These are phyloP conservation scores for Cataglyphis rosenhaueri DNA, from an alignment of 2,888 invertebrate genomes.

Conservation along the genomic window DNA sequence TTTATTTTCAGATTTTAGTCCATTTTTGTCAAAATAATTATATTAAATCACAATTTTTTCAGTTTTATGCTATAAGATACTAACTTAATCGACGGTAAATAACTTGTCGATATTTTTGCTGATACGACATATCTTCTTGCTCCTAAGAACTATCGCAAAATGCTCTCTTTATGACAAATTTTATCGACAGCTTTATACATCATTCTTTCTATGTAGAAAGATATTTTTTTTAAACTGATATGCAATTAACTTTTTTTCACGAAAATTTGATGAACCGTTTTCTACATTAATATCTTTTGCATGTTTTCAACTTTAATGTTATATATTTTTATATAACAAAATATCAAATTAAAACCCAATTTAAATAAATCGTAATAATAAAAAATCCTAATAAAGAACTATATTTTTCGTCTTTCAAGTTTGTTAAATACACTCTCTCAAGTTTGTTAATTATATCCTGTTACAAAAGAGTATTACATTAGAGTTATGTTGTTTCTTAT, in stretches of 20 bases:
- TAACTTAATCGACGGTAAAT: not conserved
- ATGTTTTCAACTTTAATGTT: not conserved
- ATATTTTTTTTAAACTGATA: not conserved
- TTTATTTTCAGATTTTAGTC: not conserved
- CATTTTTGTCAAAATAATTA: not conserved
- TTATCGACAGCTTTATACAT: conserved; percentile 6
- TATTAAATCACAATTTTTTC: not conserved
- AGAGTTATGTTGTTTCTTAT: not conserved
- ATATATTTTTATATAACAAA: not conserved
- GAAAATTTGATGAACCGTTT: not conserved
- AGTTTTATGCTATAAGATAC: not conserved
- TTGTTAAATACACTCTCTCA: not conserved
- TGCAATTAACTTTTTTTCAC: not conserved
- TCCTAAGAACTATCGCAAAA: not conserved
- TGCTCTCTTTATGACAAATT: not conserved
- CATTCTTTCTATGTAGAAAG: not conserved
- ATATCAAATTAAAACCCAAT: not conserved
- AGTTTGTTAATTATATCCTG: not conserved
- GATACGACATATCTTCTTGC: not conserved
- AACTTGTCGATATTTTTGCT: not conserved
- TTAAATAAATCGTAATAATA: conserved; percentile 13
- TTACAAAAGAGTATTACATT: not conserved
- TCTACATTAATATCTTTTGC: not conserved
- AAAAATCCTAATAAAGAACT: not conserved
- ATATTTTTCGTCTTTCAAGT: not conserved